phyloP scores from a whole-genome alignment of 2,888 invertebrate genomes.

The Ptycholaimellus sp. region DNA sequence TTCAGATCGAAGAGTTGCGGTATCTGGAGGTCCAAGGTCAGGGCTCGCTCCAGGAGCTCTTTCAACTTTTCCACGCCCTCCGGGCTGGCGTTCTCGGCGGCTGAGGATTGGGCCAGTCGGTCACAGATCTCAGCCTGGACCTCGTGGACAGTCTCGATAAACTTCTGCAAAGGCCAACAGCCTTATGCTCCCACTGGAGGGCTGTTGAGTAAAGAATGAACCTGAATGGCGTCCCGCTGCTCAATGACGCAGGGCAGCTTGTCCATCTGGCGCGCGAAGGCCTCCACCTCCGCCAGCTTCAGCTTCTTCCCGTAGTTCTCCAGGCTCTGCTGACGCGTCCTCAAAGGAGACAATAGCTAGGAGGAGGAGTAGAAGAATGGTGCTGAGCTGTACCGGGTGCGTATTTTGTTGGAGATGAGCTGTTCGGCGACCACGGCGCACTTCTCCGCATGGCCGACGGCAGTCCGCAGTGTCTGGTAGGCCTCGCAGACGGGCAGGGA shows the following conservation, averaged over 20 bases:
- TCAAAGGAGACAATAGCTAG: constrained; percentile 37
- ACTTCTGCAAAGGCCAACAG: constrained; percentile 25
- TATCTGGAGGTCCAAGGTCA: constrained; percentile 54
- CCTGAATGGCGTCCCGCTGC: constrained; percentile 48
- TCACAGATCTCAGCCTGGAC: constrained; percentile 41
- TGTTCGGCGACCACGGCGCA: constrained; percentile 70
- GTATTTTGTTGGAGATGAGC: constrained; percentile 52
- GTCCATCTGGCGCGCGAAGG: constrained; percentile 65
- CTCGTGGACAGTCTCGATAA: constrained; percentile 26
- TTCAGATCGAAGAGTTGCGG: constrained; percentile 49
- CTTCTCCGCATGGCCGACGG: constrained; percentile 67
- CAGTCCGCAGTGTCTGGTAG: constrained; percentile 37
- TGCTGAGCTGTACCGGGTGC: constrained; percentile 39
- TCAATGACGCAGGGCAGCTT: constrained; percentile 60
- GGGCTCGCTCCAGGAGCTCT: constrained; percentile 47
- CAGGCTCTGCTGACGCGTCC: constrained; percentile 51
- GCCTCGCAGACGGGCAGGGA: constrained; percentile 45
- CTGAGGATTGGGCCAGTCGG: too few relatives aligned
- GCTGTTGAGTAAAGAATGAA: too few relatives aligned
- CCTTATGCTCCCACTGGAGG: too few relatives aligned
- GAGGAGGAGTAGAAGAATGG: too few relatives aligned
- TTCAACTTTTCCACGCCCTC: constrained; percentile 40
- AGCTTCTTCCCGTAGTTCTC: constrained; percentile 48
- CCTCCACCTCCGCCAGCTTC: constrained; percentile 58
- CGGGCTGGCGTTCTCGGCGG: too few relatives aligned